Evolutionary conservation across 2,113 vertebrate species (phyloP).

Genomic region (Cebus imitator): DNA sequence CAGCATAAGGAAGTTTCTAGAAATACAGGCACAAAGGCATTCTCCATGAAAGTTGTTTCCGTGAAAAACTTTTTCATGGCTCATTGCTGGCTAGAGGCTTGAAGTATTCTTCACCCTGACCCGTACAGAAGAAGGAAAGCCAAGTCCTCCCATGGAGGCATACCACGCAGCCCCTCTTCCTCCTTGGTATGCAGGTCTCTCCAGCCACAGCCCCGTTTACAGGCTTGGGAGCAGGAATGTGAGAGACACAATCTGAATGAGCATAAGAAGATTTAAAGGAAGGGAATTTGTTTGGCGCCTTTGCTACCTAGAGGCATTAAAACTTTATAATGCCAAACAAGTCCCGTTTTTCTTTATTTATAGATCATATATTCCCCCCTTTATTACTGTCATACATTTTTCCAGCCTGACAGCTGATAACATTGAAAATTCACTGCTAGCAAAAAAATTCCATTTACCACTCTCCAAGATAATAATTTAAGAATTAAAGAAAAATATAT

Average conservation of each 20-base stretch:
- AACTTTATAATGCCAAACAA: constrained; percentile 79
- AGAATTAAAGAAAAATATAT: constrained; percentile 60
- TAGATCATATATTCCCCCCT: constrained; percentile 75
- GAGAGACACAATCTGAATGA: not conserved
- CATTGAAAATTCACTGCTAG: constrained; percentile 68
- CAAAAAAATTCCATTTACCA: constrained; percentile 72
- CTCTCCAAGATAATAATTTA: constrained; percentile 54
- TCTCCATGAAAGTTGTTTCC: not conserved
- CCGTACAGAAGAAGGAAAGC: not conserved
- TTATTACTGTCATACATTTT: constrained; percentile 67
- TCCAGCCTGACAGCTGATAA: constrained; percentile 78
- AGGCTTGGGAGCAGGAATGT: not conserved
- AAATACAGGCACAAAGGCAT: not conserved
- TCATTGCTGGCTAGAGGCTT: not conserved
- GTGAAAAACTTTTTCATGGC: not conserved
- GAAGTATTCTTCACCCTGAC: not conserved
- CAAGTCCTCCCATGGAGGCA: not conserved
- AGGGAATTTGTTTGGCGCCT: constrained; percentile 65
- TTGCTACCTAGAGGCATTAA: constrained; percentile 75
- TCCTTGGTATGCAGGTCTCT: not conserved
- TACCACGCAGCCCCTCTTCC: not conserved
- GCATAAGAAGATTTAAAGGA: constrained; percentile 37
- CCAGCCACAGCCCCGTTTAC: not conserved
- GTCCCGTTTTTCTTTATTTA: constrained; percentile 81
- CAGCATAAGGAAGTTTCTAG: not conserved